Evolutionary conservation across 1,140 invertebrate species (phyloP), one percentile per base, ranked within the genome.

Genomic region (Drosophila lacertosa): DNA sequence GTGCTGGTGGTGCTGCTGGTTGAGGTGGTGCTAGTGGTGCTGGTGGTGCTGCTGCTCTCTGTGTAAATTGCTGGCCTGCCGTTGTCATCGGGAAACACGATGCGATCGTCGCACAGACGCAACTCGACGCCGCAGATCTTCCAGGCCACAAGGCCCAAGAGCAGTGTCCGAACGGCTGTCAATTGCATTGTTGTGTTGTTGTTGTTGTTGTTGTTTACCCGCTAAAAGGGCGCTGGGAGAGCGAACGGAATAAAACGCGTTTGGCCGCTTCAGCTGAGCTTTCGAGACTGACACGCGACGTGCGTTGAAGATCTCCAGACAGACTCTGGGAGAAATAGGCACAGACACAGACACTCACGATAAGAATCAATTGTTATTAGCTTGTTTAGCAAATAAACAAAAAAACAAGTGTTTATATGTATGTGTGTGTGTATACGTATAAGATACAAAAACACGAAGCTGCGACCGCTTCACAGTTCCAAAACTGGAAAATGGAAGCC

Each of bases 81-180:
- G 5, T 35, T 48, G 13, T 79, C 80, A 5, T 50, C 54, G 13
- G 80, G 80, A 15, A 83, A 84, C 1, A 84, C 57, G 20, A 84
- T 86, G 22, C 81, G 81, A 70, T 80, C 76, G 15, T 77, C 57
- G 9, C 37, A 7, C 4, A 42, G 26, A 2, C 47, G 63, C 1
- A 40, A 3, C 29, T 65, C 26, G 2, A 40, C 35, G 13, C 10
- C 26, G 35, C 18, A 39, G 7, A 55, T 53, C 15, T 42, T 18
- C 42, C 48, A 66, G 10, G 47, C 10, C 20, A 66, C 7, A 37
- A 65, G 26, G 4, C 15, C 22, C 37, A 79, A 13, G 5, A 69
- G 44, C 22, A 65, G 35, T 13, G 29, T 54, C 11, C 29, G 13
- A 16, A 24, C 9, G 16, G n/a, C 47, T 51, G 15, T 53, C 3